Base-by-base conservation (phyloP, 2,888 invertebrate genomes). In the Lithophane leautieri region DNA sequence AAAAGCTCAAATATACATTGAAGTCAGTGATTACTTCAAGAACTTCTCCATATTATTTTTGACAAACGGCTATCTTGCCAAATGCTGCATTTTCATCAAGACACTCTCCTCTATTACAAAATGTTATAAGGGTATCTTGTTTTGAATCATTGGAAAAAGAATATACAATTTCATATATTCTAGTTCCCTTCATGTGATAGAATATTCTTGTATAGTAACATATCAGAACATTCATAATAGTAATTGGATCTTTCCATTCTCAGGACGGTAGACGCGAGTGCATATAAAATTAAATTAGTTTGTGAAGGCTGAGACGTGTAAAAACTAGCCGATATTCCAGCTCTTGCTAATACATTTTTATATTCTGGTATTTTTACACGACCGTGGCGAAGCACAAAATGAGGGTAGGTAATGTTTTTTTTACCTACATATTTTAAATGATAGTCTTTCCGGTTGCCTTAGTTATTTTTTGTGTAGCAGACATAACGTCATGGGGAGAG, bases 221-320 rank as follows among this genome's bases (percentile, higher is more conserved):
- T 74, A 76, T 79, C 67, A 68, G 67, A 69, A 76, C 16, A 78
- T 81, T 70, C 73, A 73, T 70, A 70, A 47, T 58, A 77, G 62
- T 85, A 82, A 84, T 82, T 75, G 83, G 66, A 82, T 82, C 16
- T 85, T 75, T 79, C 85, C 34, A 69, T 70, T 84, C 65, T 58
- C 47, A 58, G 65, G 52, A 70, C 76, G 28, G 76, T 62, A 70
- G 63, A 76, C 52, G 42, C 42, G 72, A 72, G 61, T 69, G 76
- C 56, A 79, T 74, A 66, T 66, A 63, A 61, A 67, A 76, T 76
- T 65, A 69, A 74, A 70, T 73, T 76, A 72, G 40, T 69, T 44
- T 79, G 44, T 42, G 42, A 61, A 79, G 62, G 79, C 70, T 9
- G 60, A 61, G 58, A 62, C 70, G 52, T 52, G 61, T 47, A 70